Base-by-base conservation (phyloP, 2,113 vertebrate genomes). In the Delphinapterus leucas region DNA sequence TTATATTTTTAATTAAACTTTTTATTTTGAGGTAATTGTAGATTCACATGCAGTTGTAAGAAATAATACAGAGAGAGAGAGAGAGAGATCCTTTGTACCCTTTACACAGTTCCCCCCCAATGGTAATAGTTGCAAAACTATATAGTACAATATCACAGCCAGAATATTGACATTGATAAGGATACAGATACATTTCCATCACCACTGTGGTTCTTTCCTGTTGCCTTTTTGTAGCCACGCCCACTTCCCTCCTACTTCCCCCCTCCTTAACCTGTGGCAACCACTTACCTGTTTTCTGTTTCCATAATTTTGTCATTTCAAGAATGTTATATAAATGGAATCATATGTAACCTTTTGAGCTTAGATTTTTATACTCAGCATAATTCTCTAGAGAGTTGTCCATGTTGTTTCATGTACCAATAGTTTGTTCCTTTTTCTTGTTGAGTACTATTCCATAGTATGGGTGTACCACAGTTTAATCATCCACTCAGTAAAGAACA, bases 391-490 rank as follows among this genome's bases (percentile, higher is more conserved):
- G 33, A 81, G 49, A 65, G 76, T 82, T 10, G 70, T 70, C 60
- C 36, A 77, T 77, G 33, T 63, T 80, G 28, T 65, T 95, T 76
- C 60, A 21, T 81, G 33, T 44, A 68, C 83, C n/a, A 44, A 7
- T 85, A 88, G 41, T 76, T 89, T 81, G 3, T 90, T 94, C 41
- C 73, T 92, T 95, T 94, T 87, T 87, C 13, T 82, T 83, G 36
- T 61, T 79, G 53, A 65, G 12, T 41, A 49, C 31, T 82, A 12
- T 68, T 90, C 60, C 23, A 38, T 41, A 15, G 28, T 77, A 21
- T 81, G 28, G 25, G 31, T 84, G 15, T 89, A 33, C 13, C 4
- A 26, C 23, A 58, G 26, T 68, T 61, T 65, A 74, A 53, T 70
- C n/a, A 65, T 85, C 71, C 28, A 82, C 47, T 74, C 13, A 12